Evolutionary conservation across 1,140 invertebrate species (phyloP), one percentile per base, ranked within the genome.

Genomic region (Muscidifurax raptorellus): DNA sequence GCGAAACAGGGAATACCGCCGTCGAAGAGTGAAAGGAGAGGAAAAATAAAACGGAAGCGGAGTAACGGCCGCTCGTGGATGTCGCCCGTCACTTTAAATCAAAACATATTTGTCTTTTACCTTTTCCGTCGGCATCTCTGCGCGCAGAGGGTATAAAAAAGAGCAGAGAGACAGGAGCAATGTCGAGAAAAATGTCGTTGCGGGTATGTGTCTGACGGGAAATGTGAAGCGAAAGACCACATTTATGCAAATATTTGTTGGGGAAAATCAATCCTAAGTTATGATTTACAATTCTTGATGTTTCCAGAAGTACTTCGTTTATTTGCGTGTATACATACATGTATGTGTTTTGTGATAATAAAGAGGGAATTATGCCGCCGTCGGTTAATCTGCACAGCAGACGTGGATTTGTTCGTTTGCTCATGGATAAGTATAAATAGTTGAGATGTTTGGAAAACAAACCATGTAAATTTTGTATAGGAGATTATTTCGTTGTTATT

Each of bases 41-140:
- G 66, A n/a, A 6, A 30, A 69, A 69, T 28, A 69, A 69, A 69
- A 69, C 27, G 15, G 27, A 30, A 32, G 7, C 71, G 22, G 2
- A 15, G 30, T 30, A 74, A 40, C 27, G 32, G 71, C 71, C 71
- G 18, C 30, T 74, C 12, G 2, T n/a, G 74, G n/a, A 76, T 30
- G 47, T 77, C 47, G 25, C 75, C 25, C 27, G 47, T 59, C 75
- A 15, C 75, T 77, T 77, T 59, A 77, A 77, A 77, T 76, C 74
- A 77, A 77, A 77, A 77, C 47, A 77, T 27, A 76, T 77, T 77
- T 59, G 74, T 75, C n/a, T 75, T 25, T 10, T 27, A 4, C 40
- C 18, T 72, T 72, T 72, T 59, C 7, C 18, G 18, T 6, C 5
- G 18, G 9, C 18, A 59, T 59, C 52, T 59, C 52, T 18, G 22